Evolutionary conservation across 1,140 invertebrate species (phyloP).

Genomic region (Saccostrea echinata): DNA sequence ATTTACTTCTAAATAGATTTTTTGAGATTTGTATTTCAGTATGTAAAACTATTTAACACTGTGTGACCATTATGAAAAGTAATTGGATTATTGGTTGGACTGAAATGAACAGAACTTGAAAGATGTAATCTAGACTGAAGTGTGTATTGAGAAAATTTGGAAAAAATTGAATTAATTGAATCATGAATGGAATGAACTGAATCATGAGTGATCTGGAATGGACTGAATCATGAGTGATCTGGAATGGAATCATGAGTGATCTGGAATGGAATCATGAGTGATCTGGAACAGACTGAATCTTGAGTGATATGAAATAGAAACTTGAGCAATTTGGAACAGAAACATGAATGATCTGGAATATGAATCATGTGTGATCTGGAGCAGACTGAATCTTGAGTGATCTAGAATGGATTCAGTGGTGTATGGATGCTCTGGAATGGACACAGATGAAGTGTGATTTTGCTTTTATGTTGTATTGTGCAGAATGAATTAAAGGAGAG

Average conservation of each 20-base stretch:
- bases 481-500: conserved; percentile 20
- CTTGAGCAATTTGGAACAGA: conserved; percentile 3
- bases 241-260: conserved; percentile 22
- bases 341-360: background rate
- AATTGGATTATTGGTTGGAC: background rate
- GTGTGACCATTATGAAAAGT: background rate
- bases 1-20: background rate
- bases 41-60: background rate
- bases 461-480: conserved; percentile 20
- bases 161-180: too few species aligned
- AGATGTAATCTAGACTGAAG: background rate
- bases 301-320: background rate
- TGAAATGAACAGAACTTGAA: background rate
- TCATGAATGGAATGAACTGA: too few species aligned
- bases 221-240: background rate
- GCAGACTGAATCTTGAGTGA: conserved; percentile 30
- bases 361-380: conserved; percentile 10
- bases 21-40: background rate
- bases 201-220: background rate
- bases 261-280: background rate
- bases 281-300: background rate
- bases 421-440: conserved; percentile 7
- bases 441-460: conserved; percentile 28
- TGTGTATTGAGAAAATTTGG: background rate
- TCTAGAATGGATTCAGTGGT: conserved; percentile 14